Evolutionary conservation across 35 echinoderm and acorn worm genomes (phyloP).

Genomic region (Patiria miniata): DNA sequence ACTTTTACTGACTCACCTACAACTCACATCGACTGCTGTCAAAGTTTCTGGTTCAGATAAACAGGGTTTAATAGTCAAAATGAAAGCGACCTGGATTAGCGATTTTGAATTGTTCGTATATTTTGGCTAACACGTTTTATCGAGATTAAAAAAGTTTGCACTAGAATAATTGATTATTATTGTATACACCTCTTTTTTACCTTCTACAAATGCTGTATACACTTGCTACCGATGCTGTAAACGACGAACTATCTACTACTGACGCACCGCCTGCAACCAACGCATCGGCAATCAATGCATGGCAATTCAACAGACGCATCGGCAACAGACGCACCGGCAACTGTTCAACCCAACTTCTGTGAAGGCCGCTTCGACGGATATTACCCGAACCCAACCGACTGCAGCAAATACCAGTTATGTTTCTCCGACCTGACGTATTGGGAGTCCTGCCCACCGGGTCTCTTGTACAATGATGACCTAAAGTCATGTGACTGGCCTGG

Average conservation of each 20-base stretch:
- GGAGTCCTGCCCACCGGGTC: neutral
- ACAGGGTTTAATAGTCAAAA: no score
- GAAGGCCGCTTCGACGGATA: neutral
- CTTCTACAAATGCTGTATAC: neutral
- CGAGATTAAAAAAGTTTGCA: no score
- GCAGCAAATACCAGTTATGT: neutral
- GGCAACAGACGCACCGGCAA: neutral
- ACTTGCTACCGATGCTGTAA: neutral
- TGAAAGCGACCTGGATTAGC: no score
- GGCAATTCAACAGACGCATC: no score
- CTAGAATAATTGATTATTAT: no score
- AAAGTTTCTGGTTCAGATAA: no score
- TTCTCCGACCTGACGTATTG: neutral
- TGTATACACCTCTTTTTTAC: neutral
- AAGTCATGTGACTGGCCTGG: neutral
- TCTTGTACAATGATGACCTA: neutral
- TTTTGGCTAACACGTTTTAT: no score
- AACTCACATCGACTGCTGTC: no score
- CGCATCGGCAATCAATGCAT: no score
- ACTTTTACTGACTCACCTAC: no score
- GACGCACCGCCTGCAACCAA: neutral
- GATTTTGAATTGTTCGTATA: no score
- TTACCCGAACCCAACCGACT: neutral
- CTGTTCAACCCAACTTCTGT: neutral
- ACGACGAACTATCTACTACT: neutral